Conservation (phyloP, 2,113 vertebrate species). For the Archilochus colubris region DNA sequence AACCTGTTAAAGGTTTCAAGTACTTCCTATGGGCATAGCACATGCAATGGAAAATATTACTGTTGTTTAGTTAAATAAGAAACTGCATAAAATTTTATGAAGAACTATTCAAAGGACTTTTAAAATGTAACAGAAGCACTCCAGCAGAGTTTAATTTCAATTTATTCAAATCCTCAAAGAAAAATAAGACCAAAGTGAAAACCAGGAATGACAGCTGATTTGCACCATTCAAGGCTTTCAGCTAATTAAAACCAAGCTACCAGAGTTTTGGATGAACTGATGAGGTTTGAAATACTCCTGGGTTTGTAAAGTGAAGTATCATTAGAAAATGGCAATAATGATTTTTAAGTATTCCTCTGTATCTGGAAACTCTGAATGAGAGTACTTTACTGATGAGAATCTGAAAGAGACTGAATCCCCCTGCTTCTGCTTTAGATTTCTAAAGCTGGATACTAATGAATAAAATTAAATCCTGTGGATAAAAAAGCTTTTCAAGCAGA, state of each 20-base stretch:
- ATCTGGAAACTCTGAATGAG: constrained; percentile 23
- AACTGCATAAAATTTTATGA: neutral
- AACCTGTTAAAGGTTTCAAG: neutral
- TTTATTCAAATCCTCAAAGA: neutral
- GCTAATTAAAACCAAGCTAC: constrained; percentile 46
- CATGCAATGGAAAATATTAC: neutral
- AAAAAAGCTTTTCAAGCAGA: constrained; percentile 40
- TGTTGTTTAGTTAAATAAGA: neutral
- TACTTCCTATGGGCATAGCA: neutral
- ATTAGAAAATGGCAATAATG: constrained; percentile 34
- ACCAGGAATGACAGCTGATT: neutral
- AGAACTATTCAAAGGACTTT: neutral
- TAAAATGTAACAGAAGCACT: neutral
- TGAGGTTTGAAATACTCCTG: constrained; percentile 11
- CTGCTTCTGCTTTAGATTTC: constrained; percentile 25
- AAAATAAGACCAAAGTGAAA: neutral
- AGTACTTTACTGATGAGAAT: constrained; percentile 17
- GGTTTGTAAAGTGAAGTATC: constrained; percentile 35
- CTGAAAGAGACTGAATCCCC: constrained; percentile 19
- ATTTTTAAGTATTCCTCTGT: constrained; percentile 18
- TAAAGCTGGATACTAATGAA: constrained; percentile 47
- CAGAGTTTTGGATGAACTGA: constrained; percentile 16
- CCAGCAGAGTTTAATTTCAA: neutral
- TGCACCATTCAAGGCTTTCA: neutral
- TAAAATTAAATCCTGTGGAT: constrained; percentile 31